A percentile compares a stretch with the other conserved stretches of the same genome.
phyloP scores from a whole-genome alignment of 2,888 invertebrate genomes.

The Drosophila mayaguana region DNA sequence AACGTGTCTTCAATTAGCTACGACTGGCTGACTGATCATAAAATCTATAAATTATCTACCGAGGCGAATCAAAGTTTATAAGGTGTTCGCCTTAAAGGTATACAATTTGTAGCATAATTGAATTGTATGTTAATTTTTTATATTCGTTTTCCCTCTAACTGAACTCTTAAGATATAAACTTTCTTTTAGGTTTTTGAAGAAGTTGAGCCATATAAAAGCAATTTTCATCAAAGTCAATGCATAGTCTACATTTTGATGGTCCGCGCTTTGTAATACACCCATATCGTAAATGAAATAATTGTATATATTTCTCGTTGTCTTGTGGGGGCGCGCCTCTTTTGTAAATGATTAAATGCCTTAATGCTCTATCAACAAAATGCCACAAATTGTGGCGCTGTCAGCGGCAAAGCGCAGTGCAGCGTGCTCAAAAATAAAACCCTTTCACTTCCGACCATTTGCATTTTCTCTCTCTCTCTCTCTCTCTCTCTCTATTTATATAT shows the following conservation, averaged over 20 bases:
- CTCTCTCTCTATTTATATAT: neutral
- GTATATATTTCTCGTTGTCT: neutral
- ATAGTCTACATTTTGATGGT: neutral
- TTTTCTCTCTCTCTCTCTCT: neutral
- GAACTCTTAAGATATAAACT: neutral
- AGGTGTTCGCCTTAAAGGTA: neutral
- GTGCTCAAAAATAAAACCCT: constrained; percentile 50
- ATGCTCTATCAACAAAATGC: constrained; percentile 33
- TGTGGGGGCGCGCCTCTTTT: constrained; percentile 34
- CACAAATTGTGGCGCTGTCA: constrained; percentile 50
- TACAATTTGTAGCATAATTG: neutral
- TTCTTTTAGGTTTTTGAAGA: neutral
- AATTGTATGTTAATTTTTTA: neutral
- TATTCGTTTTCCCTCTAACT: neutral
- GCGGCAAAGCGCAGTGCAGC: constrained; percentile 30
- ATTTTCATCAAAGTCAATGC: neutral
- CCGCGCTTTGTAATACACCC: constrained; percentile 2
- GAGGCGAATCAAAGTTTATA: neutral
- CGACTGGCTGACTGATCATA: constrained; percentile 43
- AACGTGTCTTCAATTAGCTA: constrained; percentile 49
- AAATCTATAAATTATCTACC: neutral
- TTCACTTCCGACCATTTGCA: constrained; percentile 70
- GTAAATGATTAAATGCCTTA: constrained; percentile 21
- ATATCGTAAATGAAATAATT: constrained; percentile 28
- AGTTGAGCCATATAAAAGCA: constrained; percentile 1